Conservation (phyloP, 30 jellyfish, hydroid and myxozoan genomes). For the Catostylus mosaicus region DNA sequence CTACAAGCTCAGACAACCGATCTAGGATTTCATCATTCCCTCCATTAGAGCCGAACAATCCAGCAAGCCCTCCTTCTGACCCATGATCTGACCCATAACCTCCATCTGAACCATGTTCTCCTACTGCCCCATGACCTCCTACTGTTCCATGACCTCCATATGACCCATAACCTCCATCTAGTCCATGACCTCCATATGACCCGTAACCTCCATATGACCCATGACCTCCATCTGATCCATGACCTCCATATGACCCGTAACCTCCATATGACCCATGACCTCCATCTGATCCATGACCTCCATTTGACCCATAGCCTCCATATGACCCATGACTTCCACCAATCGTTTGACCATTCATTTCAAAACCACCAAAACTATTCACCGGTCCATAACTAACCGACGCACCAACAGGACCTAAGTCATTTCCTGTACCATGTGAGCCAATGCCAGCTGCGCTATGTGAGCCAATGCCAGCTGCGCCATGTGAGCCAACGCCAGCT, state of each 20-base stretch:
- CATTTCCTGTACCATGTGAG: background rate
- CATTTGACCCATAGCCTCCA: conserved; percentile 30
- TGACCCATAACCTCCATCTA: conserved; percentile 31
- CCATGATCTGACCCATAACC: conserved; percentile 47
- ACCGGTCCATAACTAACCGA: conserved; percentile 64
- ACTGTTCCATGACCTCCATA: conserved; percentile 3
- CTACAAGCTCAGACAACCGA: conserved; percentile 51
- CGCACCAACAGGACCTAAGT: conserved; percentile 48
- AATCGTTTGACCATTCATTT: background rate
- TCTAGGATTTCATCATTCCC: conserved; percentile 31
- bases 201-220: conserved; percentile 32
- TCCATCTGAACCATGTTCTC: conserved; percentile 14
- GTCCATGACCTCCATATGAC: conserved; percentile 22
- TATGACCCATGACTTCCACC: conserved; percentile 24
- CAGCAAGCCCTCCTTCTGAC: conserved; percentile 30
- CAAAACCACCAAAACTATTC: conserved; percentile 54
- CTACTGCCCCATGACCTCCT: conserved; percentile 33
- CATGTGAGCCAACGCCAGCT: conserved; percentile 15
- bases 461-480: too few species aligned
- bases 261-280: conserved; percentile 18
- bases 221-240: conserved; percentile 28
- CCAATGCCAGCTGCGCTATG: background rate
- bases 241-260: conserved; percentile 30
- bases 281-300: conserved; percentile 31
- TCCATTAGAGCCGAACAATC: conserved; percentile 22